phyloP scores from a whole-genome alignment of 2,888 invertebrate genomes.

The Calephelis perditalis region DNA sequence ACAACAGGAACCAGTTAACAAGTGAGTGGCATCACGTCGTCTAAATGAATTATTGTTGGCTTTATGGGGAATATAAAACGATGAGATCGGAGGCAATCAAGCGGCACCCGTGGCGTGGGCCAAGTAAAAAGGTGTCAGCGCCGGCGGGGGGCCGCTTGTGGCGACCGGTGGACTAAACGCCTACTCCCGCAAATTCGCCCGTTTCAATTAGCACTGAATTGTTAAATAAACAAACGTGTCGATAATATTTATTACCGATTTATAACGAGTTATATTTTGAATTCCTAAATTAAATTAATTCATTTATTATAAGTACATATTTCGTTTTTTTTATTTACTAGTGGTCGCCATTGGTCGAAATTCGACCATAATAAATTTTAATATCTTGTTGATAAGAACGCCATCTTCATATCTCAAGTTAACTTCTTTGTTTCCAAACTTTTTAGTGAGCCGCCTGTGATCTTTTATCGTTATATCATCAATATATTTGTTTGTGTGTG shows the following conservation, averaged over 20 bases:
- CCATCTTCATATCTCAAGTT: too few species aligned
- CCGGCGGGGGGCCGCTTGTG: constrained; percentile 60
- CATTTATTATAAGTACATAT: too few species aligned
- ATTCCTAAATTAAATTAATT: too few species aligned
- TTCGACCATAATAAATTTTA: too few species aligned
- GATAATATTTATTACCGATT: constrained; percentile 27
- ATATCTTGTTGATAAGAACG: too few species aligned
- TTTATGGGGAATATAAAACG: constrained; percentile 75
- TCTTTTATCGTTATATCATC: too few species aligned
- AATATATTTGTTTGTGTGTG: too few species aligned
- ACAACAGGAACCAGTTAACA: constrained; percentile 65
- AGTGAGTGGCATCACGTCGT: constrained; percentile 76
- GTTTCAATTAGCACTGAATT: constrained; percentile 73
- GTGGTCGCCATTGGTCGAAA: too few species aligned
- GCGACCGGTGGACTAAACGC: constrained; percentile 65
- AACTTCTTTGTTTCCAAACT: too few species aligned
- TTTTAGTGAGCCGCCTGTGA: too few species aligned
- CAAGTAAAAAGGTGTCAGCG: constrained; percentile 71
- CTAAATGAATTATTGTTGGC: constrained; percentile 78
- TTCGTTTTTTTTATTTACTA: too few species aligned
- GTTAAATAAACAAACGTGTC: constrained; percentile 51
- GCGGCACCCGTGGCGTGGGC: constrained; percentile 69
- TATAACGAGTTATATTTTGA: too few species aligned
- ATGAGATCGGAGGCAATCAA: constrained; percentile 77
- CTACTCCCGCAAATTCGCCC: constrained; percentile 58